Evolutionary conservation across 2,797 vertebrate species (phyloP), one percentile per base, ranked within the genome.

Genomic region (Cynopterus sphinx): DNA sequence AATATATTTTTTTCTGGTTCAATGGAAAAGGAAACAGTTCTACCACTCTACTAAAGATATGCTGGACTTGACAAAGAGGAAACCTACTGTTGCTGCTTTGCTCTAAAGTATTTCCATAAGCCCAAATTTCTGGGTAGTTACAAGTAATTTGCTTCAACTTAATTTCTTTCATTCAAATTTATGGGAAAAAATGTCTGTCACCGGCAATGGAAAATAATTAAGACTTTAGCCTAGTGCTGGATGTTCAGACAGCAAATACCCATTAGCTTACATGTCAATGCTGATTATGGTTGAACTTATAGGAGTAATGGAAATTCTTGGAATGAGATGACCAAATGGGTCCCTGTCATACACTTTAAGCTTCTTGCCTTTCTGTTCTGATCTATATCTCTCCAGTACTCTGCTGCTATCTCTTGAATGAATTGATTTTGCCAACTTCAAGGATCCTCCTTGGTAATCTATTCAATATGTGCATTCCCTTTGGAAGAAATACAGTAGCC

Each of bases 401-500:
- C 94, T 92, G 67, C 97, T 77, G 87, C 81, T 97, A 92, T 96
- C 87, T 97, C 96, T 97, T 97, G 92, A 97, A 97, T 1, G 0
- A 95, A 96, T 39, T 95, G 83, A 85, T 98, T 98, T 98, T 97
- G 92, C 79, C 89, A 97, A 95, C 95, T 94, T 92, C 49, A 41
- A 90, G 86, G 70, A 96, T 95, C 53, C 78, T 97, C 95, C 43
- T 96, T 93, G 74, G 46, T 95, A 98, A 98, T 97, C 33, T 6
- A 0, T 98, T 98, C 97, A 98, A 94, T 97, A 91, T 97, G 87
- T 97, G 94, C 43, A 63, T 96, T 97, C 85, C 84, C 84, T 95
- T 97, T 98, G 97, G 96, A 97, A 94, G 39, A 96, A 97, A 98
- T 82, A 93, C 73, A 96, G 97, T 97, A 97, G 97, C 78, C 98